These are phyloP conservation scores for Amblyteles armatorius DNA, from an alignment of 2,888 invertebrate species.

Conservation along the genomic window DNA sequence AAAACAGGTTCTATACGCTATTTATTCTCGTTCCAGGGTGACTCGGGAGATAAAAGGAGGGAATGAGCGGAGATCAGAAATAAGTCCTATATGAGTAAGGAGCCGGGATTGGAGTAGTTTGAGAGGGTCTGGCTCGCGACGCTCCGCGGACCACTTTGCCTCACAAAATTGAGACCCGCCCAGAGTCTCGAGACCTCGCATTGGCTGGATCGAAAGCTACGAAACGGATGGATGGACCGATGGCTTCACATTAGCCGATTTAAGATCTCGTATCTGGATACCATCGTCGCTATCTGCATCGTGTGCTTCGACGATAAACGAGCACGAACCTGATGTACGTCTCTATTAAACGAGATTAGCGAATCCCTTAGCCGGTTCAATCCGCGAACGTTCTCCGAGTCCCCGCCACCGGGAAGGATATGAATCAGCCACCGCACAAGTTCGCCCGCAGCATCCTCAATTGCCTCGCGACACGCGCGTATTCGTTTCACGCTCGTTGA, in stretches of 20 bases:
- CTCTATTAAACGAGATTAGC: constrained; percentile 60
- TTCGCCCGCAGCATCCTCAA: constrained; percentile 46
- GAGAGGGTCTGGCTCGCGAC: background rate
- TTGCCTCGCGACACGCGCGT: constrained; percentile 58
- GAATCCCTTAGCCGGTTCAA: constrained; percentile 33
- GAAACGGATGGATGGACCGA: background rate
- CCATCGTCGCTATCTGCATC: constrained; percentile 43
- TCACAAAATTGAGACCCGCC: background rate
- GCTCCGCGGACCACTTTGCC: background rate
- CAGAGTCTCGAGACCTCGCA: background rate
- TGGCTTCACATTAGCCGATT: constrained; percentile 15
- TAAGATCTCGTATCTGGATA: constrained; percentile 56
- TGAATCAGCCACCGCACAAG: constrained; percentile 31
- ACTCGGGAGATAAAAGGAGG: constrained; percentile 38
- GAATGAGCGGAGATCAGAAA: constrained; percentile 19
- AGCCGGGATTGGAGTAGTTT: background rate
- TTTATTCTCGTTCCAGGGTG: constrained; percentile 61
- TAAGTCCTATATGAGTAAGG: constrained; percentile 3
- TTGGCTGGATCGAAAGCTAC: background rate
- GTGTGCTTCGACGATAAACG: constrained; percentile 37
- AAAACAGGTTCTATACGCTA: constrained; percentile 66
- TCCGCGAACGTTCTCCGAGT: constrained; percentile 39
- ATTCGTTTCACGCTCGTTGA: constrained; percentile 55
- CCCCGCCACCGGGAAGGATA: constrained; percentile 24
- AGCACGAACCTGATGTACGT: constrained; percentile 57